phyloP scores from a whole-genome alignment of 2,888 invertebrate genomes.

The Nipponacmea schrenckii region DNA sequence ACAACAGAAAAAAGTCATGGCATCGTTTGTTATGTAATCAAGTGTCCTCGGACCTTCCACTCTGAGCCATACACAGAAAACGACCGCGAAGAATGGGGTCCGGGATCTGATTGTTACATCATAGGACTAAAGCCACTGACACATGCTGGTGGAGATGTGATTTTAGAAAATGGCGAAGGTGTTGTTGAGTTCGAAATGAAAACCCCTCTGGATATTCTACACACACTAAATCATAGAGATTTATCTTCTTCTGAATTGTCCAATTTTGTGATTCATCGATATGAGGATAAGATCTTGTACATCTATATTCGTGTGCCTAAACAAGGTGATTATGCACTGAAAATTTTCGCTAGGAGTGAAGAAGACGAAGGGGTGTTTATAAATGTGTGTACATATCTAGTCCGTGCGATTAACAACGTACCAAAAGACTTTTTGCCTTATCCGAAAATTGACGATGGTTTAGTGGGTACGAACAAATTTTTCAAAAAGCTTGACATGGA shows the following conservation, averaged over 20 bases:
- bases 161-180: slow-evolving; percentile 51
- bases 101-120: slow-evolving; percentile 50
- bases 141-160: slow-evolving; percentile 50
- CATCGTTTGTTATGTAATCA: slow-evolving; percentile 43
- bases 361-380: slow-evolving; percentile 43
- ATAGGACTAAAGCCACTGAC: slow-evolving; percentile 50
- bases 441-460: slow-evolving; percentile 19
- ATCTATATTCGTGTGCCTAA: slow-evolving; percentile 49
- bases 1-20: slow-evolving; percentile 37
- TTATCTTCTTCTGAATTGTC: slow-evolving; percentile 41
- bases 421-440: slow-evolving; percentile 9
- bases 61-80: slow-evolving; percentile 51
- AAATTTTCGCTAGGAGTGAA: slow-evolving; percentile 49
- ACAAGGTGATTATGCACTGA: slow-evolving; percentile 55
- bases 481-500: slow-evolving; percentile 17
- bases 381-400: slow-evolving; percentile 59
- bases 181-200: slow-evolving; percentile 52
- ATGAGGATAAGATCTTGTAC: slow-evolving; percentile 46
- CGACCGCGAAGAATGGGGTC: slow-evolving; percentile 62
- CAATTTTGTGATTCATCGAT: slow-evolving; percentile 43
- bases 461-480: slow-evolving; percentile 12
- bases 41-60: slow-evolving; percentile 34
- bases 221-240: slow-evolving; percentile 44
- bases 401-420: slow-evolving; percentile 22
- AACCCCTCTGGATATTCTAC: slow-evolving; percentile 46